Conservation (phyloP, 2,113 vertebrate species). For the Corythornis vintsioides region DNA sequence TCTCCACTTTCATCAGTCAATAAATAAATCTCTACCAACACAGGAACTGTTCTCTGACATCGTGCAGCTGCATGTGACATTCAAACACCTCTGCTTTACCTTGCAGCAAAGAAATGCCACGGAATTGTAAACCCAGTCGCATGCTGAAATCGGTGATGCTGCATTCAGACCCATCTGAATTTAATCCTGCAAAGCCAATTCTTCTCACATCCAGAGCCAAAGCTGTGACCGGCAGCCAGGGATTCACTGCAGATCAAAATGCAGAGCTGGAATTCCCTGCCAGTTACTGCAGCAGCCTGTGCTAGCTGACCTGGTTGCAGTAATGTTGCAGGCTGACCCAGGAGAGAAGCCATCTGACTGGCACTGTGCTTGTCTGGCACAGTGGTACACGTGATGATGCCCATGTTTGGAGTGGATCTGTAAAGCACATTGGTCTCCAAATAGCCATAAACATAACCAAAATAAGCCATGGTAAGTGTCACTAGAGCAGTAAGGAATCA, state of each 20-base stretch:
- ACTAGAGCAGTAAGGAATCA: not conserved
- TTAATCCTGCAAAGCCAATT: not conserved
- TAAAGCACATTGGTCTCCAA: not conserved
- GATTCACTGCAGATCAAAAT: not conserved
- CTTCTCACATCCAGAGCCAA: not conserved
- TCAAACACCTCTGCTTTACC: not conserved
- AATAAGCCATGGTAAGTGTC: not conserved
- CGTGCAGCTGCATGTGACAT: accelerated
- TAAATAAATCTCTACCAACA: not conserved
- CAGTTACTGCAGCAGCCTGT: accelerated
- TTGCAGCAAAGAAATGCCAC: not conserved
- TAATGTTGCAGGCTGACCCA: not conserved
- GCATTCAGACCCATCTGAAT: not conserved
- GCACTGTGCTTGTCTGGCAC: accelerated
- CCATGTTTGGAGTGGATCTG: not conserved
- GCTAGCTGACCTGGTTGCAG: not conserved
- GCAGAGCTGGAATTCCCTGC: not conserved
- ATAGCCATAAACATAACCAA: not conserved
- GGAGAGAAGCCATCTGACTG: not conserved
- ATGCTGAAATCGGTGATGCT: not conserved
- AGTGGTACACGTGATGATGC: accelerated
- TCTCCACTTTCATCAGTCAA: not conserved
- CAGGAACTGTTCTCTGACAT: not conserved
- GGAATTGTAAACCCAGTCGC: not conserved
- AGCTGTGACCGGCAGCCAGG: not conserved